These are phyloP conservation scores for Hipposideros larvatus DNA, from an alignment of 2,797 vertebrate genomes.

Conservation along the genomic window DNA sequence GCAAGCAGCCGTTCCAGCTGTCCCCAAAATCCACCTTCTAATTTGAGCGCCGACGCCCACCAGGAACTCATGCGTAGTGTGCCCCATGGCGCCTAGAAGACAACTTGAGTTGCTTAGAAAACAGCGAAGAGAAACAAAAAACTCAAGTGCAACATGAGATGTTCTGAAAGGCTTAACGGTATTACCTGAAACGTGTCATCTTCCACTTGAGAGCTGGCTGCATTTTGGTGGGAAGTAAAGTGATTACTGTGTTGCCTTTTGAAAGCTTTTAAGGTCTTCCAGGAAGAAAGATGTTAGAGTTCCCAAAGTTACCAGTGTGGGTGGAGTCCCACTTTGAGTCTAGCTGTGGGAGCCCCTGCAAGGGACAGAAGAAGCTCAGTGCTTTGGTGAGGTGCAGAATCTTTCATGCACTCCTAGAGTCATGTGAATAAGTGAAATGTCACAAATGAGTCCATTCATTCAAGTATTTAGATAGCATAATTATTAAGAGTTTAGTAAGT, in stretches of 20 bases:
- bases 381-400: not conserved
- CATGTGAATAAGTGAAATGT: not conserved
- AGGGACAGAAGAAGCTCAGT: not conserved
- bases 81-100: not conserved
- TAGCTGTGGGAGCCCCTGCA: not conserved
- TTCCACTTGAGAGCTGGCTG: not conserved
- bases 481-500: not conserved
- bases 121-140: not conserved
- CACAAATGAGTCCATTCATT: not conserved
- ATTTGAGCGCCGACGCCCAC: not conserved
- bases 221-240: not conserved
- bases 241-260: not conserved
- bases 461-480: too few relatives aligned
- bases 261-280: not conserved
- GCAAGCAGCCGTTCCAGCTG: not conserved
- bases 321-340: not conserved
- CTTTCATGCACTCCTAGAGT: not conserved
- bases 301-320: not conserved
- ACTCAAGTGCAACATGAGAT: rapidly evolving
- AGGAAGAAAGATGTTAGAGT: not conserved
- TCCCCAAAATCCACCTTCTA: not conserved
- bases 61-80: rapidly evolving
- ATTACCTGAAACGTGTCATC: not conserved
- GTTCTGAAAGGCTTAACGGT: not conserved
- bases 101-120: not conserved